Percentiles rank a stretch among this genome's conserved stretches.
Evolutionary conservation across 2,797 vertebrate genomes (phyloP).

Genomic region (Neosilurus mollespiculum): DNA sequence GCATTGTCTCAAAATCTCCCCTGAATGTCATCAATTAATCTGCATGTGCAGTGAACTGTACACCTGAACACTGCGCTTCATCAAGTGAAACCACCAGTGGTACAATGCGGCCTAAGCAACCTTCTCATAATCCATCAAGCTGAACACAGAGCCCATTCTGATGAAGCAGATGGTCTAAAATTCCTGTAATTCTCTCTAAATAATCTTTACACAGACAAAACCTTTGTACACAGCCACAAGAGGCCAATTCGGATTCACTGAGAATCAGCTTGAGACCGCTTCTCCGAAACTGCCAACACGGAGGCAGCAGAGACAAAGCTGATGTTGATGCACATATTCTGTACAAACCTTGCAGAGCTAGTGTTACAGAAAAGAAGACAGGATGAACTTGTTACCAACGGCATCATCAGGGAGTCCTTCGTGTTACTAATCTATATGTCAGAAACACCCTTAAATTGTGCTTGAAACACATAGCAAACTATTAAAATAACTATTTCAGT

Average conservation of each 20-base stretch:
- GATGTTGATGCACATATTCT: not conserved
- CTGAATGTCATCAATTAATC: not conserved
- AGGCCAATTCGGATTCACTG: not conserved
- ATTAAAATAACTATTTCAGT: not conserved
- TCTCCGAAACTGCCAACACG: not conserved
- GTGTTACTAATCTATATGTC: not conserved
- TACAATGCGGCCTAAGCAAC: not conserved
- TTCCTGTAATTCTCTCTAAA: not conserved
- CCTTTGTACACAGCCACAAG: not conserved
- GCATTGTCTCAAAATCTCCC: too few relatives aligned
- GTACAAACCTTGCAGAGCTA: not conserved
- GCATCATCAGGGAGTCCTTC: not conserved
- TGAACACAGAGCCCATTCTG: not conserved
- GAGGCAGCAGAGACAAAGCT: not conserved
- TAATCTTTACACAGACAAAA: not conserved
- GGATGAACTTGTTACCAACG: too few relatives aligned
- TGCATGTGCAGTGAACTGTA: too few relatives aligned
- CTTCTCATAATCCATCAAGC: not conserved
- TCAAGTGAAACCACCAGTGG: not conserved
- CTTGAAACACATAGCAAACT: not conserved
- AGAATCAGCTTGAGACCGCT: not conserved
- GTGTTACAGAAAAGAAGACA: not conserved
- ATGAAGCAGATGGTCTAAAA: not conserved
- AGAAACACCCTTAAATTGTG: not conserved
- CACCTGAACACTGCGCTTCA: not conserved